Evolutionary conservation across 1,140 invertebrate species (phyloP).

Genomic region (Psix sp.): DNA sequence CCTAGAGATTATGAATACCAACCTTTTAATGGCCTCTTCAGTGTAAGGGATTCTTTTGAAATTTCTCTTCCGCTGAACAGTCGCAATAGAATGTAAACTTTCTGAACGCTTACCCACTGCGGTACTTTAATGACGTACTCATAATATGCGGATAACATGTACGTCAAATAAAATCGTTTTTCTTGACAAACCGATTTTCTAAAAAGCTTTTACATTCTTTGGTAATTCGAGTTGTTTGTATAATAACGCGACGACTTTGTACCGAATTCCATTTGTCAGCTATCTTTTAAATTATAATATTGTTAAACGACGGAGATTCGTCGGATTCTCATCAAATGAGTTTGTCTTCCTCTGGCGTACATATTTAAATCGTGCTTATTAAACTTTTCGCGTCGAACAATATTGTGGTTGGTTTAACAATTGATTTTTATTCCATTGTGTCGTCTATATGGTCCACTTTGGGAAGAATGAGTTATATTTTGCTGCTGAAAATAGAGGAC

Average conservation of each 20-base stretch:
- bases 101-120: conserved; percentile 50
- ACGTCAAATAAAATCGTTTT: conserved; percentile 55
- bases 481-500: too few relatives aligned
- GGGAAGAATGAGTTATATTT: too few relatives aligned
- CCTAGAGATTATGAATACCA: conserved; percentile 65
- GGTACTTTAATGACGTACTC: conserved; percentile 60
- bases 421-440: too few relatives aligned
- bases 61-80: conserved; percentile 59
- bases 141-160: conserved; percentile 51
- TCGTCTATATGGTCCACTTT: too few relatives aligned
- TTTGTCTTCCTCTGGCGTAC: too few relatives aligned
- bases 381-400: too few relatives aligned
- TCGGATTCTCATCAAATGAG: too few relatives aligned
- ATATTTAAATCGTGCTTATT: too few relatives aligned
- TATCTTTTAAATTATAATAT: too few relatives aligned
- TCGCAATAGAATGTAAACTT: conserved; percentile 61
- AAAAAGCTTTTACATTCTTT: conserved; percentile 31
- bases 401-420: too few relatives aligned
- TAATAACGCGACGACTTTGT: not conserved
- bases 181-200: conserved; percentile 51
- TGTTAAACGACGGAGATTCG: too few relatives aligned
- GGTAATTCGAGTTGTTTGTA: conserved; percentile 20
- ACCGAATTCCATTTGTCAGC: too few relatives aligned
- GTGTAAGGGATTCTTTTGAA: conserved; percentile 63
- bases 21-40: conserved; percentile 69